Base-by-base conservation (phyloP, 2,113 vertebrate genomes). In the Microtus ochrogaster region DNA sequence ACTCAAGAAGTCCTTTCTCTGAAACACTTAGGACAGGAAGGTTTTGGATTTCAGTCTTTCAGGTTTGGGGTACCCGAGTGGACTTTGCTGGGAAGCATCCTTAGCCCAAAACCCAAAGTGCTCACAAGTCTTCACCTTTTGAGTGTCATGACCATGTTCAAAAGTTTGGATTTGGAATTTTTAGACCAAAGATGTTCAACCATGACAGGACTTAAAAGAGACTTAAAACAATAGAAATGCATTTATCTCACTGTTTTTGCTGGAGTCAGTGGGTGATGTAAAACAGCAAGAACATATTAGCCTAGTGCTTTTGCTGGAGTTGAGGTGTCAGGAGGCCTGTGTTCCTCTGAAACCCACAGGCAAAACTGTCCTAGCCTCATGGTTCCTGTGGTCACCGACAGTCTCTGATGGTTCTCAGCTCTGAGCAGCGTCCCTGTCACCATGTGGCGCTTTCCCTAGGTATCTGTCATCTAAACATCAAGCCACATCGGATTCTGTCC, bases 341-440 rank as follows among this genome's bases (percentile, higher is more conserved):
- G 49, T 81, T 11, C 52, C 68, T 86, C 55, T 73, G 70, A 91
- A 58, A 36, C 63, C 47, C 47, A 49, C 47, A 49, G 47, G 47
- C 47, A 49, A 49, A 49, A 49, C 47, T 0, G 2, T 49, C 47
- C 26, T 91, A 8, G 41, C 36, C 39, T 66, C 41, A 7, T 36
- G 2, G 65, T 55, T 73, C 19, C 26, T 41, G 30, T 55, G 78
- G 24, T 58, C 76, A 33, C 14, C 8, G 0, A 28, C 55, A 5
- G n/a, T 70, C 85, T 87, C 36, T 21, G 9, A 1, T 21, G 0
- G 41, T n/a, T 30, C 11, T 70, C 36, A 58, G 65, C 61, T 28
- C 39, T 21, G 36, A 26, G 41, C 19, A 11, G 5, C 49, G 3
- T 76, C 3, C 1, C 7, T 10, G 0, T 44, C 8, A 17, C 65